Conservation (phyloP, 2,888 invertebrate species). For the Uropetala carovei region DNA sequence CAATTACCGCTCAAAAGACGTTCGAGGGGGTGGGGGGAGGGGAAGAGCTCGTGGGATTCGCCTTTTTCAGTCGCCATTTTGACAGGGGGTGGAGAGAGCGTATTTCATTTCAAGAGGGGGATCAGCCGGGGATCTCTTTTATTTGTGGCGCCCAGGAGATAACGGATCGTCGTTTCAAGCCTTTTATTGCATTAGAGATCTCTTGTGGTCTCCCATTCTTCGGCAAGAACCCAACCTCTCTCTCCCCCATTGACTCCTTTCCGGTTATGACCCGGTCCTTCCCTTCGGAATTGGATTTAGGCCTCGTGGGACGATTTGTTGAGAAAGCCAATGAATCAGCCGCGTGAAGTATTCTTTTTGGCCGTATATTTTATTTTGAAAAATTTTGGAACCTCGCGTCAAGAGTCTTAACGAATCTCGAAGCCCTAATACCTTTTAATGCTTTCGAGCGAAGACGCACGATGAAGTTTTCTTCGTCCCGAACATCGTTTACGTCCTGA, state of each 20-base stretch:
- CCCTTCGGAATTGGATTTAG: constrained; percentile 3
- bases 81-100: background rate
- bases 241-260: background rate
- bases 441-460: background rate
- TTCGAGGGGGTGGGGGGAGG: background rate
- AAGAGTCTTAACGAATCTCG: background rate
- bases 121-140: background rate
- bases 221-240: background rate
- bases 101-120: background rate
- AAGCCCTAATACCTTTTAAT: background rate
- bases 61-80: background rate
- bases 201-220: background rate
- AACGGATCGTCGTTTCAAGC: background rate
- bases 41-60: background rate
- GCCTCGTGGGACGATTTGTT: background rate
- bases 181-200: background rate
- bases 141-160: background rate
- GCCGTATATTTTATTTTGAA: background rate
- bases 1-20: background rate
- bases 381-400: background rate
- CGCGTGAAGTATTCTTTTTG: background rate
- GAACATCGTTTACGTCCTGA: background rate
- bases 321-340: background rate
- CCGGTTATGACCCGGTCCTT: background rate
- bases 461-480: background rate